Conservation (phyloP, 1,140 invertebrate species). For the Hypsibius dujardini region DNA sequence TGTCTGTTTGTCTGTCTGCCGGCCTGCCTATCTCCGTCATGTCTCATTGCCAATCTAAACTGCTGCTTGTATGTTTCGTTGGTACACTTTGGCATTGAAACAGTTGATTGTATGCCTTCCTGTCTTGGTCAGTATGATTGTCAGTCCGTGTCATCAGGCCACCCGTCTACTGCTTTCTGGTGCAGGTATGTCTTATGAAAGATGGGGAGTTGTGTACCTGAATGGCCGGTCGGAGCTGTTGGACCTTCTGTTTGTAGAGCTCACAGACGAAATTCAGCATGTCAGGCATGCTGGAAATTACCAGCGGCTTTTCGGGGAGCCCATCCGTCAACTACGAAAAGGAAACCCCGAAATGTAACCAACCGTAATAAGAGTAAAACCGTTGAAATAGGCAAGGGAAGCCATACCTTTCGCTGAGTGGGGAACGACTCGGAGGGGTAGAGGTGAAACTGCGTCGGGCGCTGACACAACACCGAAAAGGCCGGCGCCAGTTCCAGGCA, state of each 20-base stretch:
- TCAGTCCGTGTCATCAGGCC: too few species aligned
- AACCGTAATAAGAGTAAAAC: neutral
- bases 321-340: conserved; percentile 20
- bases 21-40: too few species aligned
- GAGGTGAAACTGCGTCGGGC: conserved; percentile 57
- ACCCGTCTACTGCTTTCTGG: too few species aligned
- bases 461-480: conserved; percentile 55
- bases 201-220: neutral
- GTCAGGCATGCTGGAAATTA: conserved; percentile 64
- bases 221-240: conserved; percentile 27
- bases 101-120: too few species aligned
- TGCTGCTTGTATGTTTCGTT: too few species aligned
- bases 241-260: conserved; percentile 60
- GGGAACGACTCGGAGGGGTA: conserved; percentile 60
- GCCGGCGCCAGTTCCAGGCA: conserved; percentile 89
- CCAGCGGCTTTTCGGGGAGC: conserved; percentile 24
- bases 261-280: conserved; percentile 83
- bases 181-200: too few species aligned
- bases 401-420: conserved; percentile 38
- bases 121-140: too few species aligned
- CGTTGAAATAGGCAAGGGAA: neutral
- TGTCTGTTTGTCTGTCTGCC: too few species aligned
- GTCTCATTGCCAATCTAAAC: too few species aligned
- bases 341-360: neutral
- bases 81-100: too few species aligned